Percentiles rank a stretch among this genome's conserved stretches.
Evolutionary conservation across 2,888 invertebrate species (phyloP).

Genomic region (Mesorhabditis spiculigera): DNA sequence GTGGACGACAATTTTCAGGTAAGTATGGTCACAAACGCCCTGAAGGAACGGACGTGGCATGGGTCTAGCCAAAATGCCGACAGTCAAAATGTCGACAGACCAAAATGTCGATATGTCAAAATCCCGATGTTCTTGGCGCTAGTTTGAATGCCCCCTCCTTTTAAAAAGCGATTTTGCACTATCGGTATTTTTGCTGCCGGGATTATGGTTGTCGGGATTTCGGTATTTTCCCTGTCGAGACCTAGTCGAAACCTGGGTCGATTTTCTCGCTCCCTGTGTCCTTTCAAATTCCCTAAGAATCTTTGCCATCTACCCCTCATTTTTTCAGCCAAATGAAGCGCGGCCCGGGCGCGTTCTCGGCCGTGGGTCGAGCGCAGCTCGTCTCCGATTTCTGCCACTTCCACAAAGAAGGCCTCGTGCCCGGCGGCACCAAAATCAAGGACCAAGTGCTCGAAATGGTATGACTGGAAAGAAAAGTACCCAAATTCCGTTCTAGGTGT

Average conservation of each 20-base stretch:
- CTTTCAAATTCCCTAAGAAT: not conserved
- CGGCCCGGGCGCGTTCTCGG: slow-evolving; percentile 29
- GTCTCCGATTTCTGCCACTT: slow-evolving; percentile 55
- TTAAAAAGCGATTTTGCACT: too few species aligned
- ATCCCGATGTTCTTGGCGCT: too few species aligned
- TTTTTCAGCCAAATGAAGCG: slow-evolving; percentile 29
- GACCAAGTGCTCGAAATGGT: slow-evolving; percentile 36
- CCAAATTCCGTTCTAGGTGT: slow-evolving; percentile 18
- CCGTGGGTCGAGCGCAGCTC: slow-evolving; percentile 46
- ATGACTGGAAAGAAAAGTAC: not conserved
- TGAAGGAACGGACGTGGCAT: not conserved
- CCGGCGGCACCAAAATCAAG: slow-evolving; percentile 23
- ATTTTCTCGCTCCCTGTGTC: too few species aligned
- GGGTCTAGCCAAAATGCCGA: not conserved
- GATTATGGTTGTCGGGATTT: too few species aligned
- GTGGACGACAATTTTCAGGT: slow-evolving; percentile 38
- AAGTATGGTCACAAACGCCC: not conserved
- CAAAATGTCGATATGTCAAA: too few species aligned
- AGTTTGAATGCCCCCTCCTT: too few species aligned
- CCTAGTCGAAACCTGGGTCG: too few species aligned
- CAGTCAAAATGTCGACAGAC: too few species aligned
- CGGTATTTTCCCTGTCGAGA: too few species aligned
- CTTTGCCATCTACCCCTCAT: not conserved
- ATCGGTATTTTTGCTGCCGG: too few species aligned
- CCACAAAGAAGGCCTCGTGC: slow-evolving; percentile 31